These are phyloP conservation scores for Chloroceryle aenea DNA, from an alignment of 2,113 vertebrate species.

Conservation along the genomic window DNA sequence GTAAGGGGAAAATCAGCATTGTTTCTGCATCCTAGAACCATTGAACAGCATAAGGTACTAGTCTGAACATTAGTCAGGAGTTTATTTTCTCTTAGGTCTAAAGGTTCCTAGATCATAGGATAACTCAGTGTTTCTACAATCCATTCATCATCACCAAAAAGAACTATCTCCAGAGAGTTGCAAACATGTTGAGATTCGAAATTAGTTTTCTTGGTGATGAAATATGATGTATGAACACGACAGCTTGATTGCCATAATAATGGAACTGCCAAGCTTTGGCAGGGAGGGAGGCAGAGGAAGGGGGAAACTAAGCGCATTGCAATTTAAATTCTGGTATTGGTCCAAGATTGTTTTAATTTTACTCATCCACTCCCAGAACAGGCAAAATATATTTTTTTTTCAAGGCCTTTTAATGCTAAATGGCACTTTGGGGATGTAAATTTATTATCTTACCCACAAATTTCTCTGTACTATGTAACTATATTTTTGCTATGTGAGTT, in stretches of 20 bases:
- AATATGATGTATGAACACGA: constrained; percentile 20
- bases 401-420: neutral
- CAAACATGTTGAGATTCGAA: constrained; percentile 36
- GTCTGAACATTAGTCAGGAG: neutral
- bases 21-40: neutral
- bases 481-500: neutral
- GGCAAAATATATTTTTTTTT: neutral
- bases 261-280: constrained; percentile 26
- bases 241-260: constrained; percentile 60
- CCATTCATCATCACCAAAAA: constrained; percentile 13
- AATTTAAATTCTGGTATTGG: constrained; percentile 42
- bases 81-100: neutral
- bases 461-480: neutral
- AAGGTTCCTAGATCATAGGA: neutral
- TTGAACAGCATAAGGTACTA: neutral
- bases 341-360: constrained; percentile 45
- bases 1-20: neutral
- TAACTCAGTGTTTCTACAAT: constrained; percentile 6
- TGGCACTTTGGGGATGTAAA: neutral
- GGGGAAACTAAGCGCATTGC: neutral
- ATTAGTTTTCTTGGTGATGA: constrained; percentile 53
- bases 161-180: constrained; percentile 15
- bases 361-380: neutral
- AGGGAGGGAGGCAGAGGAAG: neutral
- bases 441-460: neutral